phyloP scores from a whole-genome alignment of 64 coral and sea anemone genomes.

The Actinia tenebrosa region DNA sequence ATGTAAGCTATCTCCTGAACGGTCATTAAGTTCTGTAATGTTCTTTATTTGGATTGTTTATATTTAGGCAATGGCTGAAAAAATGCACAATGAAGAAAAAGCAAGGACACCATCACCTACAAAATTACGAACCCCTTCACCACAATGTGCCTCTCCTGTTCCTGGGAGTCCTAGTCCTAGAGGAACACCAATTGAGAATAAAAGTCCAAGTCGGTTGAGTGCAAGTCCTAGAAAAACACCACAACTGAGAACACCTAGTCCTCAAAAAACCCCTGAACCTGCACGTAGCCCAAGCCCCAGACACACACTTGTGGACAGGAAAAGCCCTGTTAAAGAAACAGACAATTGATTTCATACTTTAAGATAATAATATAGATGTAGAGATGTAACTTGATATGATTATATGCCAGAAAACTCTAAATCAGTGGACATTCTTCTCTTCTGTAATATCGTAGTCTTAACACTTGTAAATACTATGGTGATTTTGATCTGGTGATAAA shows the following conservation, averaged over 20 bases:
- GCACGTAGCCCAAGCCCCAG: neutral
- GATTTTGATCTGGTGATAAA: no score
- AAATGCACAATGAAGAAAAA: conserved; percentile 30
- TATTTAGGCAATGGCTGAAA: conserved; percentile 27
- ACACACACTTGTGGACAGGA: neutral
- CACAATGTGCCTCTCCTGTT: conserved; percentile 2
- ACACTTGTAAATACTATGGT: neutral
- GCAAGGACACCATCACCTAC: conserved; percentile 57
- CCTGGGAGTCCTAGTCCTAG: neutral
- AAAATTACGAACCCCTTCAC: conserved; percentile 28
- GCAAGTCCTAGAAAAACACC: neutral
- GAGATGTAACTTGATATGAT: neutral
- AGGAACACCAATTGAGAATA: neutral
- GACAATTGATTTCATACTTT: neutral
- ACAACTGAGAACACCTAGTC: neutral
- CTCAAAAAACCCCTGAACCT: neutral
- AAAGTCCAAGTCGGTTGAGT: conserved; percentile 2
- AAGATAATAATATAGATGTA: neutral
- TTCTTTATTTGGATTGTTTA: neutral
- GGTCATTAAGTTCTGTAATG: neutral
- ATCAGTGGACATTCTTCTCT: neutral
- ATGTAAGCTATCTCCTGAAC: no score
- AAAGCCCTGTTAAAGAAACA: neutral
- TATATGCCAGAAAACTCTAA: neutral
- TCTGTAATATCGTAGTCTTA: neutral